Conservation (phyloP, 2,113 vertebrate genomes). For the Pedetes capensis region DNA sequence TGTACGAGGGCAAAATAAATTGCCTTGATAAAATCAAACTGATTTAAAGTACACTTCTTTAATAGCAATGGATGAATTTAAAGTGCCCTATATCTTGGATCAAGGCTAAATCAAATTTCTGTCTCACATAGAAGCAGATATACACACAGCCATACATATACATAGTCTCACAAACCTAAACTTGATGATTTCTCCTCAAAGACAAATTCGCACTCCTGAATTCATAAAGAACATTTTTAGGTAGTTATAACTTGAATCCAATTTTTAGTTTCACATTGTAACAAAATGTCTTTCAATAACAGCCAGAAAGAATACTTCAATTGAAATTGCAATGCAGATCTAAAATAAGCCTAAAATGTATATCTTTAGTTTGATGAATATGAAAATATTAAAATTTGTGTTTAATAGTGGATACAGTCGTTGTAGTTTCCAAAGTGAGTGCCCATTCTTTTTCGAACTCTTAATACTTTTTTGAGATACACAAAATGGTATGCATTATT, state of each 20-base stretch:
- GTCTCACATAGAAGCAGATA: not conserved
- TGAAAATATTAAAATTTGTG: not conserved
- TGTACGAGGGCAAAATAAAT: slow-evolving; percentile 83
- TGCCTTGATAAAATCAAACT: slow-evolving; percentile 82
- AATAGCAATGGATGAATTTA: slow-evolving; percentile 79
- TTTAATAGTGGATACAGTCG: not conserved
- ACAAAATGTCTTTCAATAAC: not conserved
- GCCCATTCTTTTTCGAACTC: not conserved
- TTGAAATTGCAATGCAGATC: not conserved
- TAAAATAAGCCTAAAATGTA: not conserved
- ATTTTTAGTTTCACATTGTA: not conserved
- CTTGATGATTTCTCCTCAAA: not conserved
- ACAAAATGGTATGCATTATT: not conserved
- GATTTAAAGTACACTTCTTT: slow-evolving; percentile 82
- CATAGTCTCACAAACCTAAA: not conserved
- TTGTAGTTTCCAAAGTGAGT: not conserved
- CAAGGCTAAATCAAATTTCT: slow-evolving; percentile 69
- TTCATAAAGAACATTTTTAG: not conserved
- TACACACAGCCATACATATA: not conserved
- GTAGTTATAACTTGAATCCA: not conserved
- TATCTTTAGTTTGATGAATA: not conserved
- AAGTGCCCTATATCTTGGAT: slow-evolving; percentile 69
- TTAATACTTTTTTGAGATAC: not conserved
- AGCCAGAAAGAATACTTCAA: not conserved
- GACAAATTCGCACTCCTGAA: not conserved